A percentile compares a stretch with the other conserved stretches of the same genome.
Conservation (phyloP, 2,888 invertebrate species). For the Scotopteryx bipunctaria region DNA sequence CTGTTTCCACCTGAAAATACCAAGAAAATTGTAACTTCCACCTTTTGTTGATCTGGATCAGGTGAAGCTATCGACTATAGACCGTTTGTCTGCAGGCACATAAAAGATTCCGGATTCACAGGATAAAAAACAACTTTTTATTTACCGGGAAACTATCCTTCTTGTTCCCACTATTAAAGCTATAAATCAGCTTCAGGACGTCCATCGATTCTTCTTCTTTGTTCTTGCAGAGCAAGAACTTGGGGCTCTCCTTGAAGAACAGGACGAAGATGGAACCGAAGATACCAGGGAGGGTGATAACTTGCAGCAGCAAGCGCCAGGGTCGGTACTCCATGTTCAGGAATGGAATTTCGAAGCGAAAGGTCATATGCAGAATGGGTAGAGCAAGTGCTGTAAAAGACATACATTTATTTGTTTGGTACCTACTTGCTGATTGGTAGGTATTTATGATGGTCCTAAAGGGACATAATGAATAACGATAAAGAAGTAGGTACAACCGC, state of each 20-base stretch:
- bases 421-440: too few relatives aligned
- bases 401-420: too few relatives aligned
- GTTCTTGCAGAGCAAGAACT: conserved; percentile 86
- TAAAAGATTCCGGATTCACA: too few relatives aligned
- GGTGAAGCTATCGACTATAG: too few relatives aligned
- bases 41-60: too few relatives aligned
- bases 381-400: conserved; percentile 57
- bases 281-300: conserved; percentile 85
- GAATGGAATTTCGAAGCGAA: conserved; percentile 61
- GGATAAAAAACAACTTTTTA: too few relatives aligned
- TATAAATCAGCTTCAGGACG: conserved; percentile 54
- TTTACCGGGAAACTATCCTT: conserved; percentile 53
- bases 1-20: conserved; percentile 47
- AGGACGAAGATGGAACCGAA: conserved; percentile 81
- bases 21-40: too few relatives aligned
- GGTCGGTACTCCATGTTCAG: conserved; percentile 84
- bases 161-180: conserved; percentile 49
- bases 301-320: conserved; percentile 88
- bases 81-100: too few relatives aligned
- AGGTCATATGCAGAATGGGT: conserved; percentile 54
- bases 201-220: conserved; percentile 80
- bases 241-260: conserved; percentile 89
- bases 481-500: too few relatives aligned
- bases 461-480: too few relatives aligned
- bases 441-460: too few relatives aligned